A percentile compares a stretch with the other conserved stretches of the same genome.
phyloP scores from a whole-genome alignment of 2,888 invertebrate species.

The Lasioglossum leucozonium region DNA sequence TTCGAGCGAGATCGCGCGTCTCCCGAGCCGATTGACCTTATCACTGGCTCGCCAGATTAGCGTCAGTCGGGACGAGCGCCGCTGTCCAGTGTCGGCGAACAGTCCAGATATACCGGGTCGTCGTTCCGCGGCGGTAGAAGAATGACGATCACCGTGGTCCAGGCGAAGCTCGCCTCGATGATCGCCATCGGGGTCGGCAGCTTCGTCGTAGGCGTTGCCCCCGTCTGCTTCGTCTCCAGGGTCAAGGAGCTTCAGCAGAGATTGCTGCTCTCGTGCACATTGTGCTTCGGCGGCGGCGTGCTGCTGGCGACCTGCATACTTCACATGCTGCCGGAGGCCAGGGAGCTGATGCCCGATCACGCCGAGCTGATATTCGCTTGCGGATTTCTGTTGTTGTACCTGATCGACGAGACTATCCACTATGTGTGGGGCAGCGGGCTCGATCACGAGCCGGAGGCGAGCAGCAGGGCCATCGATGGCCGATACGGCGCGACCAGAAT shows the following conservation, averaged over 20 bases:
- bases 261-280: slow-evolving; percentile 88
- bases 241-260: slow-evolving; percentile 85
- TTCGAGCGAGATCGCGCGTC: slow-evolving; percentile 41
- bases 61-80: slow-evolving; percentile 44
- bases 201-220: slow-evolving; percentile 89
- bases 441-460: slow-evolving; percentile 9
- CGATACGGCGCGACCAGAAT: slow-evolving; percentile 16
- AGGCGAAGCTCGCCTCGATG: slow-evolving; percentile 89
- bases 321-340: slow-evolving; percentile 93
- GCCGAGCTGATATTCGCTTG: slow-evolving; percentile 89
- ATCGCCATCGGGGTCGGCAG: slow-evolving; percentile 89
- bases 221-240: slow-evolving; percentile 87
- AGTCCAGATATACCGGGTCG: slow-evolving; percentile 10
- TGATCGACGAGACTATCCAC: slow-evolving; percentile 91
- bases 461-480: background rate
- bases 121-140: slow-evolving; percentile 12
- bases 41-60: slow-evolving; percentile 62
- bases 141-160: slow-evolving; percentile 73
- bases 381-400: slow-evolving; percentile 90
- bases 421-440: slow-evolving; percentile 86
- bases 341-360: slow-evolving; percentile 86
- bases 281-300: slow-evolving; percentile 93
- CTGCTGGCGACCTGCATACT: slow-evolving; percentile 91
- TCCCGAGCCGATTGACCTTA: slow-evolving; percentile 60
- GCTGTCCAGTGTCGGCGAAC: slow-evolving; percentile 33